phyloP scores from a whole-genome alignment of 2,113 vertebrate genomes.

The Ranitomeya variabilis region DNA sequence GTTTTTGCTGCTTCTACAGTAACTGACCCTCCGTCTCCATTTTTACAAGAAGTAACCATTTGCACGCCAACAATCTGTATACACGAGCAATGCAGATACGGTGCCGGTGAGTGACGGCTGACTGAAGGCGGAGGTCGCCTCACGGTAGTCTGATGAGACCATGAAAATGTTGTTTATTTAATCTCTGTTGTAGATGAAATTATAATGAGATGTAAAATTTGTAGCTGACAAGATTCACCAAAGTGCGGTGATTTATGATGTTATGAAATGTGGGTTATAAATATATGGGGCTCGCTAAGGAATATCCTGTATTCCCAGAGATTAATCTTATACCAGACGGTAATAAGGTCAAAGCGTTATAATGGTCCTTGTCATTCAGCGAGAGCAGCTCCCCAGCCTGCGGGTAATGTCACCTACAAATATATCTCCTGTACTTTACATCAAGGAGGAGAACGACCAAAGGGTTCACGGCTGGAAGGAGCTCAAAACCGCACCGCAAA shows the following conservation, averaged over 20 bases:
- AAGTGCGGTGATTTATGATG: conserved; percentile 30
- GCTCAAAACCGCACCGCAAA: too few species aligned
- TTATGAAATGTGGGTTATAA: background rate
- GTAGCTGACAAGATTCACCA: conserved; percentile 32
- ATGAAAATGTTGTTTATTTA: conserved; percentile 32
- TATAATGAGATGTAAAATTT: conserved; percentile 30
- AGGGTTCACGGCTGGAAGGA: too few species aligned
- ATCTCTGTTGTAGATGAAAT: conserved; percentile 38
- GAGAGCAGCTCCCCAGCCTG: background rate
- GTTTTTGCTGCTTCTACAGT: too few species aligned
- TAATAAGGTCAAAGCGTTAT: background rate
- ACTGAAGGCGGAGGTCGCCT: background rate
- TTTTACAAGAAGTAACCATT: background rate
- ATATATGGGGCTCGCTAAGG: background rate
- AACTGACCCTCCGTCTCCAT: background rate
- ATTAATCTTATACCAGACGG: background rate
- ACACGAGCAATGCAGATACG: background rate
- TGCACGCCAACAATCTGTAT: background rate
- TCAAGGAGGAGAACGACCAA: too few species aligned
- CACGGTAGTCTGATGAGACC: background rate
- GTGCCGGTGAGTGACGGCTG: background rate
- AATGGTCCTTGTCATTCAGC: background rate
- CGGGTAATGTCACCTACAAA: background rate
- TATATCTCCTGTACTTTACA: background rate
- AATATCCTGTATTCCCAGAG: background rate